Evolutionary conservation across 2,113 vertebrate species (phyloP).

Genomic region (Barbus barbus): DNA sequence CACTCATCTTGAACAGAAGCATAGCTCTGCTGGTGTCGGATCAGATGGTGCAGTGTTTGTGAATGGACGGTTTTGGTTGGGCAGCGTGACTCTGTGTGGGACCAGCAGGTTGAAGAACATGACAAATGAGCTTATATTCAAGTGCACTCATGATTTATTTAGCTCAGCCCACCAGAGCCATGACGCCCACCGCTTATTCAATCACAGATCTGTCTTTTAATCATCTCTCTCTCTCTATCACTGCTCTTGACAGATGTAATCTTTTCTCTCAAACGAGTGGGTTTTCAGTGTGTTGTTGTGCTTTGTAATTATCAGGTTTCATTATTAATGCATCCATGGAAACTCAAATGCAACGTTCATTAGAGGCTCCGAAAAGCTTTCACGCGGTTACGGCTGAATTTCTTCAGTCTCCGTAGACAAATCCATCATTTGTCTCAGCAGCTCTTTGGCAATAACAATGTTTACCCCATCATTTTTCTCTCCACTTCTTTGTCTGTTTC

Average conservation of each 20-base stretch:
- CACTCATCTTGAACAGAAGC: neutral
- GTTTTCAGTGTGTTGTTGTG: neutral
- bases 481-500: neutral
- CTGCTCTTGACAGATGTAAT: slow-evolving; percentile 13
- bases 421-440: slow-evolving; percentile 1
- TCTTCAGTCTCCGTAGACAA: neutral
- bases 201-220: neutral
- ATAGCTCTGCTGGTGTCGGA: slow-evolving; percentile 24
- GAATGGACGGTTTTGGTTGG: neutral
- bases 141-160: neutral
- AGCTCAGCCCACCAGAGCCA: neutral
- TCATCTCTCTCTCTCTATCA: neutral
- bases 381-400: neutral
- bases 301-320: slow-evolving; percentile 27
- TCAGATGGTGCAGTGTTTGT: slow-evolving; percentile 26
- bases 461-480: neutral
- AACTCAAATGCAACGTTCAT: slow-evolving; percentile 6
- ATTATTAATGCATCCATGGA: slow-evolving; percentile 12
- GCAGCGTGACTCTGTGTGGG: slow-evolving; percentile 6
- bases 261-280: neutral
- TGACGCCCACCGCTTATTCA: neutral
- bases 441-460: slow-evolving; percentile 5
- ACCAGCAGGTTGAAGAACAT: neutral
- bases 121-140: neutral
- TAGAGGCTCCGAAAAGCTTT: neutral